A percentile compares a stretch with the other conserved stretches of the same genome.
Conservation (phyloP, 2,113 vertebrate species). For the Lasiurus cinereus region DNA sequence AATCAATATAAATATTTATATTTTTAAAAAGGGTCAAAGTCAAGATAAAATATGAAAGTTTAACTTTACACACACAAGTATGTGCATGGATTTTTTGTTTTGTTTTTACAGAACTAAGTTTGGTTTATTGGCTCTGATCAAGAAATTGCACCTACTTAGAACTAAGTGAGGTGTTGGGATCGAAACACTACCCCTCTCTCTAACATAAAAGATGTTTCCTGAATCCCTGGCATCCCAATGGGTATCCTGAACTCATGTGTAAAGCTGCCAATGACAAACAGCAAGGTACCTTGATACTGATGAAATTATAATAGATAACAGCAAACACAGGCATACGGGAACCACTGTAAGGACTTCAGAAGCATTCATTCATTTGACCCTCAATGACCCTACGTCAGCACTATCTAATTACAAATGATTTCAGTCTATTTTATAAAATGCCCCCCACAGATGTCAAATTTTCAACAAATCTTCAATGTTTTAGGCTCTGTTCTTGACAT, state of each 20-base stretch:
- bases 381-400: background rate
- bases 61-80: background rate
- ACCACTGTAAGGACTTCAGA: background rate
- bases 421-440: background rate
- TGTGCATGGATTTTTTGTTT: background rate
- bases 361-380: background rate
- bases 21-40: background rate
- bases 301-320: background rate
- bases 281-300: background rate
- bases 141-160: background rate
- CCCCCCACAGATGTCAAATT: background rate
- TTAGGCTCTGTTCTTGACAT: background rate
- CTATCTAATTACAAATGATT: background rate
- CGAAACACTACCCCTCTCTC: background rate
- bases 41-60: background rate
- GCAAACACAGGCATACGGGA: no score
- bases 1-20: no score
- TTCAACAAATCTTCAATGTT: background rate
- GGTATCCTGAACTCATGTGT: background rate
- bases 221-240: no score
- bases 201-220: background rate
- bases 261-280: background rate
- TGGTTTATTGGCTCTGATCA: background rate
- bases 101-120: background rate
- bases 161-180: background rate